Evolutionary conservation across 2,888 invertebrate genomes (phyloP).

Genomic region (Rhingia campestris): DNA sequence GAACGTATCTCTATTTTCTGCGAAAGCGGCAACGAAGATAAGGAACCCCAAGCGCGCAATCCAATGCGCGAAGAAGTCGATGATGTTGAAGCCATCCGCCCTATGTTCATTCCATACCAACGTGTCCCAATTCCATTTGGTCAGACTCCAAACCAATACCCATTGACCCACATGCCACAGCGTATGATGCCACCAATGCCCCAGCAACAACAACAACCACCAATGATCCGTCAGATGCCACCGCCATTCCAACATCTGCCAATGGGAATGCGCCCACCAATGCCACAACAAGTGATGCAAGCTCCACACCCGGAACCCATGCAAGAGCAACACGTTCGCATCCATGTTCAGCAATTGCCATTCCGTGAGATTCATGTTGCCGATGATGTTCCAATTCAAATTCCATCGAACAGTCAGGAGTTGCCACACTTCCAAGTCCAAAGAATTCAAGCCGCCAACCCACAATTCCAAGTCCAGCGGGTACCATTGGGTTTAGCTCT

Average conservation of each 20-base stretch:
- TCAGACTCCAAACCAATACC: slow-evolving; percentile 84
- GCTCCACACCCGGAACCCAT: slow-evolving; percentile 83
- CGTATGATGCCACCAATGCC: slow-evolving; percentile 78
- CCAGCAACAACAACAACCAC: slow-evolving; percentile 78
- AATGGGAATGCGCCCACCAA: slow-evolving; percentile 80
- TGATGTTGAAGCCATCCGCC: slow-evolving; percentile 81
- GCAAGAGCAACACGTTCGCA: slow-evolving; percentile 80
- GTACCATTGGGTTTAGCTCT: slow-evolving; percentile 82
- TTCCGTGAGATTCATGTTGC: slow-evolving; percentile 82
- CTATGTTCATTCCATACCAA: slow-evolving; percentile 82
- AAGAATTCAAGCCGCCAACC: too few relatives aligned
- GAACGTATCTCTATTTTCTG: slow-evolving; percentile 95
- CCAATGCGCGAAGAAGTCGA: slow-evolving; percentile 79
- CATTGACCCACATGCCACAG: slow-evolving; percentile 84
- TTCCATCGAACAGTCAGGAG: slow-evolving; percentile 78
- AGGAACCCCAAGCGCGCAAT: slow-evolving; percentile 73
- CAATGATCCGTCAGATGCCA: slow-evolving; percentile 80
- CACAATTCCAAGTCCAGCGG: slow-evolving; percentile 80
- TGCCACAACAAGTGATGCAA: slow-evolving; percentile 83
- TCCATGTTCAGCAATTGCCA: slow-evolving; percentile 83
- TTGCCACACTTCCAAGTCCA: slow-evolving; percentile 75
- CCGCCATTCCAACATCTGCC: slow-evolving; percentile 82
- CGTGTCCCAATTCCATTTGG: slow-evolving; percentile 83
- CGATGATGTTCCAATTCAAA: slow-evolving; percentile 80
- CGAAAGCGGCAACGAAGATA: slow-evolving; percentile 87